Percentiles rank a stretch among this genome's conserved stretches.
phyloP scores from a whole-genome alignment of 2,113 vertebrate species.

The Coptodon rendalli region DNA sequence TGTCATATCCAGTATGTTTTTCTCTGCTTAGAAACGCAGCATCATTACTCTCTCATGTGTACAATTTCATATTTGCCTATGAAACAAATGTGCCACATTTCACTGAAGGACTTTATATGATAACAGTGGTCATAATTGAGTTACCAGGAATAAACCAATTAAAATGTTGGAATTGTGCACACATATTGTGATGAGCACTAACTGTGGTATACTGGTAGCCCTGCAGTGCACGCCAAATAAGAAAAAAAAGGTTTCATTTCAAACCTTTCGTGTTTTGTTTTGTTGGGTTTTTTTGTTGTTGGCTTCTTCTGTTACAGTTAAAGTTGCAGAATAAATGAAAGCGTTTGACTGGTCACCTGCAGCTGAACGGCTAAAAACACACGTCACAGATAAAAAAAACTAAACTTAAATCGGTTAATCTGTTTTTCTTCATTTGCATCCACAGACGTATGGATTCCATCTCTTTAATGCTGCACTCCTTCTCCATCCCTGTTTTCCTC shows the following conservation, averaged over 20 bases:
- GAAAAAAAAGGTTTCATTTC: neutral
- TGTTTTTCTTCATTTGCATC: neutral
- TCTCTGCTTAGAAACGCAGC: neutral
- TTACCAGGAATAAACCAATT: neutral
- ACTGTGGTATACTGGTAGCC: neutral
- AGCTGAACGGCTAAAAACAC: neutral
- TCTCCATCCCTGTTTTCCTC: neutral
- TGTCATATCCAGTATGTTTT: neutral
- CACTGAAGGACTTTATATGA: neutral
- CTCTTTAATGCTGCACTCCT: neutral
- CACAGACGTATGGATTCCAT: neutral
- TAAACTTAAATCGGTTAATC: neutral
- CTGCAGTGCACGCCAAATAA: neutral
- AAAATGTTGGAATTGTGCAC: neutral
- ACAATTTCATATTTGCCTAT: neutral
- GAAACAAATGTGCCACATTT: neutral
- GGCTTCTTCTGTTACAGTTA: neutral
- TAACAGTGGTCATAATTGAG: neutral
- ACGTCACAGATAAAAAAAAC: neutral
- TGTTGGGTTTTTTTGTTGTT: neutral
- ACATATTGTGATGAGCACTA: neutral
- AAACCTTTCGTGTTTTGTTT: neutral
- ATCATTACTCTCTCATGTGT: neutral
- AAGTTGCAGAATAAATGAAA: neutral
- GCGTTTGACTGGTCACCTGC: neutral